Conservation (phyloP, 2,888 invertebrate species). For the Drosophila siamana region DNA sequence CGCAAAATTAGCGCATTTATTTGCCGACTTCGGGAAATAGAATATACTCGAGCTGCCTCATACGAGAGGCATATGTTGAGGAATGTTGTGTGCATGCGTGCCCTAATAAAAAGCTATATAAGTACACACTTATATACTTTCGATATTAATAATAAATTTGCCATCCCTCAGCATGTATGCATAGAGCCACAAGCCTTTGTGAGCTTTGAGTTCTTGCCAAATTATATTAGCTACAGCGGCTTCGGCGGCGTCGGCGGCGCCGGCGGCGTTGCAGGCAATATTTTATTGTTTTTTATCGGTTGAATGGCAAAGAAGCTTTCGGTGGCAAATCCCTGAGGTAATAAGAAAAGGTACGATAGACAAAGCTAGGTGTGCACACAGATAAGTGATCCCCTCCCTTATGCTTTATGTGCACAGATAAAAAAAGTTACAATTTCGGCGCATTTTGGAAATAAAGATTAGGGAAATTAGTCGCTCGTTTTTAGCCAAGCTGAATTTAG, state of each 20-base stretch:
- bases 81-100: slow-evolving; percentile 16
- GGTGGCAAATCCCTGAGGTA: slow-evolving; percentile 6
- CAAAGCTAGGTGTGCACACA: not conserved
- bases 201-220: slow-evolving; percentile 29
- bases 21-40: slow-evolving; percentile 28
- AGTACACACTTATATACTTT: slow-evolving; percentile 27
- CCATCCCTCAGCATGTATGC: slow-evolving; percentile 10
- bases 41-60: not conserved
- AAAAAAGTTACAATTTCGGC: not conserved
- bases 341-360: slow-evolving; percentile 13
- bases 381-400: not conserved
- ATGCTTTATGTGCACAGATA: not conserved
- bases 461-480: not conserved
- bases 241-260: no score
- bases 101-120: slow-evolving; percentile 36
- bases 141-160: slow-evolving; percentile 56
- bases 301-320: slow-evolving; percentile 29
- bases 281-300: slow-evolving; percentile 61
- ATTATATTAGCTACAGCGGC: slow-evolving; percentile 36
- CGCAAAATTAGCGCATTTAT: slow-evolving; percentile 72
- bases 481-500: not conserved
- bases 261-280: slow-evolving; percentile 20
- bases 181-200: slow-evolving; percentile 18
- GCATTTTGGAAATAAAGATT: not conserved
- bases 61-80: slow-evolving; percentile 2